These are phyloP conservation scores for Tetramorium alpestre DNA, from an alignment of 1,140 invertebrate genomes.

Conservation along the genomic window DNA sequence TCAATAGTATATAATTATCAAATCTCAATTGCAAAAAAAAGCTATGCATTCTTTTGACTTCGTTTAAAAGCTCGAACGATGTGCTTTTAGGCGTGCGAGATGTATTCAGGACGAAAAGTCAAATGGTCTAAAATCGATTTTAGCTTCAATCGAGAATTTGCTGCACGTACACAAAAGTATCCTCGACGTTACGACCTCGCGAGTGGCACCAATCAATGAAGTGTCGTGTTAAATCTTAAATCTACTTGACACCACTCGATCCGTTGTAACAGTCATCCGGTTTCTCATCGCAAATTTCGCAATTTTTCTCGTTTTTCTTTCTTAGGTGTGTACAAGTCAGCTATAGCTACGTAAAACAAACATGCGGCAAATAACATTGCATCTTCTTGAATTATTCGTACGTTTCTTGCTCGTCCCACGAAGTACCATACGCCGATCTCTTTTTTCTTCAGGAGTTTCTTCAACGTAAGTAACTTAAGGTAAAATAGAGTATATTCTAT, in stretches of 20 bases:
- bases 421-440: neutral
- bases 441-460: neutral
- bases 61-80: neutral
- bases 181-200: neutral
- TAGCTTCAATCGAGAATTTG: slow-evolving; percentile 4
- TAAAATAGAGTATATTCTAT: slow-evolving; percentile 9
- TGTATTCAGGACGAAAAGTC: neutral
- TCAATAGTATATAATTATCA: neutral
- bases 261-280: neutral
- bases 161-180: slow-evolving; percentile 5
- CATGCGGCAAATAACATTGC: neutral
- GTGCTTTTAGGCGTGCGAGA: neutral
- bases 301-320: neutral
- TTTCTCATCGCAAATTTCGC: neutral
- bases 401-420: neutral
- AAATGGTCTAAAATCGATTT: slow-evolving; percentile 23
- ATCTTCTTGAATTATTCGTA: neutral
- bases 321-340: neutral
- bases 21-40: slow-evolving; percentile 33
- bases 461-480: neutral
- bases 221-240: slow-evolving; percentile 4
- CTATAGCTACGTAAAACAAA: neutral
- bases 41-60: neutral
- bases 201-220: slow-evolving; percentile 35
- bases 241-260: neutral